Evolutionary conservation across 2,888 invertebrate species (phyloP), one percentile per base, ranked within the genome.

Genomic region (Thymelicus sylvestris): DNA sequence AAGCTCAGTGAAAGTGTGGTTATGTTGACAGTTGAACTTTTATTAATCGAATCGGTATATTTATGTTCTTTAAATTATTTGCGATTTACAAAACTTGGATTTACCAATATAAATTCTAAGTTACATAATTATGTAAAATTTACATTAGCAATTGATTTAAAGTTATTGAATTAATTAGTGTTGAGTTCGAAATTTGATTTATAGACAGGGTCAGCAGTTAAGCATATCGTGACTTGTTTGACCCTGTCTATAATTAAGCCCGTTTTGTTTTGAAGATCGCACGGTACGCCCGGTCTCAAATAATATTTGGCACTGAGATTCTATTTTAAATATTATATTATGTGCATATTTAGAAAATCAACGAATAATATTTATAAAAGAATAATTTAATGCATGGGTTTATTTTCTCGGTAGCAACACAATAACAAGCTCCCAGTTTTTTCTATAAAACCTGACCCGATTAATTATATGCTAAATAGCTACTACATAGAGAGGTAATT

Each of bases 1-100:
- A 71, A 71, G 60, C 52, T 71, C 73, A 82, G 86, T 88, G 86
- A 89, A 90, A 88, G 89, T 91, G 83, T 79, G 90, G 89, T 89
- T 91, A 89, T 86, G 82, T 88, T 88, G 86, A 86, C 85, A 83
- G 85, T 88, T 88, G 78, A 41, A 66, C 52, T 10, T 57, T 15
- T 39, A 55, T 31, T 7, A 70, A 68, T 64, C 31, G 39, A 66
- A 69, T 74, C 70, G 72, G 73, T 72, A 74, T 31, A 57, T 41
- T 24, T 68, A 24, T 62, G 24, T 50, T 41, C 2, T 13, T 7
- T 31, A 55, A 38, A 38, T 38, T n/a, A 19, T 13, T 24, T 24
- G 1, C 12, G 55, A 12, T 24, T 24, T 24, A 24, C 12, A 7
- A 41, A 24, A 12, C 1, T 13, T 57, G 10, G 8, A 44, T 12